These are phyloP conservation scores for Euglossa dilemma DNA, from an alignment of 1,140 invertebrate genomes.

Conservation along the genomic window DNA sequence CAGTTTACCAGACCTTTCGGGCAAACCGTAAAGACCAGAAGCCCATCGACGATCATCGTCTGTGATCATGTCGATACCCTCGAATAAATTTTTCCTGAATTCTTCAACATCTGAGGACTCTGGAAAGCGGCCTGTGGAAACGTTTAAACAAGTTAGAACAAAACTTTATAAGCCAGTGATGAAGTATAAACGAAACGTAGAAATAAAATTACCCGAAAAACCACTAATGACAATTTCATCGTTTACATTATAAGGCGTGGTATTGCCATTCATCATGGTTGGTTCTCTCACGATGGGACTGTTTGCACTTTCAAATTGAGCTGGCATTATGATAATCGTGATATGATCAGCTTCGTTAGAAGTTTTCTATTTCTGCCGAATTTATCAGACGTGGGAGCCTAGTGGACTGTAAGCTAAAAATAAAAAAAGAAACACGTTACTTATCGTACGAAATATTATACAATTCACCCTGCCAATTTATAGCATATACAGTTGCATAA, in stretches of 20 bases:
- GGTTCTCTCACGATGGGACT: constrained; percentile 72
- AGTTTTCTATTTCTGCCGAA: constrained; percentile 39
- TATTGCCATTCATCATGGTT: constrained; percentile 68
- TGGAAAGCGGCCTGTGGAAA: constrained; percentile 87
- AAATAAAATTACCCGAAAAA: constrained; percentile 86
- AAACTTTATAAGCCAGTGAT: not conserved
- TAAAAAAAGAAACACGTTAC: constrained; percentile 39
- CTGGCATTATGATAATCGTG: constrained; percentile 83
- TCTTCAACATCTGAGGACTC: constrained; percentile 94
- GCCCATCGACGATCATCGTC: constrained; percentile 93
- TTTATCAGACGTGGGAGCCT: constrained; percentile 69
- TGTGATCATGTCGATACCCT: constrained; percentile 93
- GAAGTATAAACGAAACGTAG: not conserved
- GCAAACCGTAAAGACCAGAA: constrained; percentile 90
- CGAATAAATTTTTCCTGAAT: constrained; percentile 93
- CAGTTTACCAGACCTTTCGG: constrained; percentile 93
- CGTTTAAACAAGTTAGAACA: not conserved
- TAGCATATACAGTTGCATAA: not conserved
- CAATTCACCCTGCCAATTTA: not conserved
- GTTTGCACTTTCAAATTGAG: constrained; percentile 82
- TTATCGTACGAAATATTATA: not conserved
- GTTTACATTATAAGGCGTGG: constrained; percentile 68
- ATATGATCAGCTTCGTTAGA: not conserved
- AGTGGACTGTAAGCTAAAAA: constrained; percentile 76
- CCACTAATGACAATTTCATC: constrained; percentile 95